Conservation (phyloP, 2,113 vertebrate genomes). For the Spea multiplicata region DNA sequence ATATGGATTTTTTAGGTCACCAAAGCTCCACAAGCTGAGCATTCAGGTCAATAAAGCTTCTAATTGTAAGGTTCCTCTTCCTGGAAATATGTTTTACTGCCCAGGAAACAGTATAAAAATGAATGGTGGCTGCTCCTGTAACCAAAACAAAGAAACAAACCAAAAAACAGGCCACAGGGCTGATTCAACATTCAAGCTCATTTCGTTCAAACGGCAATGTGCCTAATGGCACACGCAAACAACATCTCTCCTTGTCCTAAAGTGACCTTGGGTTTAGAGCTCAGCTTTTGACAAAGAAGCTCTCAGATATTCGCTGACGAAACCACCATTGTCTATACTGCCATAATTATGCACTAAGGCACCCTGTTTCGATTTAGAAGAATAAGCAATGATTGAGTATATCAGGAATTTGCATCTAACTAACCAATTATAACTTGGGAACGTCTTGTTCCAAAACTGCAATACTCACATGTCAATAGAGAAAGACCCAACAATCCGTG, state of each 20-base stretch:
- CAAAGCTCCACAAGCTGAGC: too few relatives aligned
- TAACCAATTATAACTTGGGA: neutral
- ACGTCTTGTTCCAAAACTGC: neutral
- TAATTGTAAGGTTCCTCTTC: conserved; percentile 22
- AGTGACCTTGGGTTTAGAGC: conserved; percentile 1
- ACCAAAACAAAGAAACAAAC: neutral
- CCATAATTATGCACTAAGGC: conserved; percentile 14
- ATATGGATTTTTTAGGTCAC: too few relatives aligned
- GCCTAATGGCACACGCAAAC: conserved; percentile 21
- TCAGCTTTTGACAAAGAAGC: neutral
- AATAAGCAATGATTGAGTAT: neutral
- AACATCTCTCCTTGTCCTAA: conserved; percentile 10
- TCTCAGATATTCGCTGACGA: conserved; percentile 18
- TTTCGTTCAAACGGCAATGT: conserved; percentile 9
- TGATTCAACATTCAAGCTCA: conserved; percentile 3
- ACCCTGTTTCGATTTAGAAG: neutral
- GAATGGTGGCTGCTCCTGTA: conserved; percentile 23
- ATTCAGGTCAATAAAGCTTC: conserved; percentile 11
- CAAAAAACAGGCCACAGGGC: conserved; percentile 16
- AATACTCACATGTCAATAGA: neutral
- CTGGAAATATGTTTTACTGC: conserved; percentile 13
- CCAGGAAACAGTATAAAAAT: conserved; percentile 18
- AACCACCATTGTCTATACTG: neutral
- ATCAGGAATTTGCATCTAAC: neutral
- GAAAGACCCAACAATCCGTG: neutral